Base-by-base conservation (phyloP, 2,888 invertebrate species). In the Volucella inflata region DNA sequence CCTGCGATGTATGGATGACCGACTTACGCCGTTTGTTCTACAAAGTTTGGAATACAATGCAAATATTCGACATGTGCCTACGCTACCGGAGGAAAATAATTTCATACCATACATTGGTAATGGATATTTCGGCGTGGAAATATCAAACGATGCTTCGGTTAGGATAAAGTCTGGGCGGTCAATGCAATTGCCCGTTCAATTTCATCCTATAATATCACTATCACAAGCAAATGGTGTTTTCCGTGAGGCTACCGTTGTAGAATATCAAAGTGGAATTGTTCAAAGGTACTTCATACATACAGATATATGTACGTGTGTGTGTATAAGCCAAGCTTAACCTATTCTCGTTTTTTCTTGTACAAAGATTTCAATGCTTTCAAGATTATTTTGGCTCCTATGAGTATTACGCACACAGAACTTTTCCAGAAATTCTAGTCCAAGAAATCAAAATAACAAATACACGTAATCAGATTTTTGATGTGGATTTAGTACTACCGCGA, bases 401-500 rank as follows among this genome's bases (percentile, higher is more conserved):
- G 87, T 95, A 95, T 91, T 97, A 96, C 90, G 96, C 97, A 8
- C 97, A 97, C 91, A 94, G 97, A 88, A 94, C 95, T 8, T 94
- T 96, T 75, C 96, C 97, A 2, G 94, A 95, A 42, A 92, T 97
- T 70, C 94, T 97, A 88, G 95, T 97, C 44, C 97, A 98, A 91
- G 96, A 97, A 90, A 94, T 97, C 72, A 94, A 94, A 89, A 93
- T 97, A 1, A 94, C 94, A 40, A 97, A 97, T 90, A 96, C 96
- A 0, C 94, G 95, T 12, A 94, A 93, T 88, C 91, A 93, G 55
- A 92, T 93, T 10, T 94, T 95, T 80, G 94, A 93, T 44, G 91
- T 97, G 46, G 93, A 94, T 70, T 89, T 96, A 38, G 93, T 94
- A 62, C 93, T 94, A 87, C 94, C 95, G 8, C 93, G 94, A 83